These are phyloP conservation scores for Acanthurus leucopareius DNA, from an alignment of 2,797 vertebrate genomes.

Conservation along the genomic window DNA sequence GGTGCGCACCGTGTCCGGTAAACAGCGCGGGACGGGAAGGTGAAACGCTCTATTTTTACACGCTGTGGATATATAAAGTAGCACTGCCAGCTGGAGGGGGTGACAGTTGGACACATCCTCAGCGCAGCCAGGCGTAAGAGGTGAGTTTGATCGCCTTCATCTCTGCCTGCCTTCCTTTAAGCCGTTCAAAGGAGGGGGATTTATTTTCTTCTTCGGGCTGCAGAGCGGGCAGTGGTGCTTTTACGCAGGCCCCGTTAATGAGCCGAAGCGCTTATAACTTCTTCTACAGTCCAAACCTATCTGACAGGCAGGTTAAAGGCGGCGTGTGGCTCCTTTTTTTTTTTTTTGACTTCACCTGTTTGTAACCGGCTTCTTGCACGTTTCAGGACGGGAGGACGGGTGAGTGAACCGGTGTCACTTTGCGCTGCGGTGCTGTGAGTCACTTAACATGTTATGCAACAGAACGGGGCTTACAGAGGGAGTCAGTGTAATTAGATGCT, in stretches of 20 bases:
- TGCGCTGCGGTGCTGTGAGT: constrained; percentile 36
- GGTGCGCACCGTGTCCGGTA: constrained; percentile 52
- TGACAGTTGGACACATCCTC: constrained; percentile 65
- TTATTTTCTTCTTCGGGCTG: constrained; percentile 26
- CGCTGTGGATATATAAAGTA: constrained; percentile 68
- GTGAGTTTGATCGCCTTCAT: constrained; percentile 72
- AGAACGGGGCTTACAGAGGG: constrained; percentile 15
- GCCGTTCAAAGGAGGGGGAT: constrained; percentile 44
- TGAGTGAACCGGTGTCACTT: constrained; percentile 61
- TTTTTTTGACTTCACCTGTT: background rate
- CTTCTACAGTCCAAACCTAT: background rate
- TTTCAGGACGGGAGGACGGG: constrained; percentile 48
- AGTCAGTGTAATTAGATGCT: constrained; percentile 50
- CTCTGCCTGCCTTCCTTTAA: constrained; percentile 47
- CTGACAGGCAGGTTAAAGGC: constrained; percentile 16
- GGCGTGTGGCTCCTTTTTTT: background rate
- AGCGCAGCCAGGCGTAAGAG: constrained; percentile 59
- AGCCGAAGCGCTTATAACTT: constrained; percentile 25
- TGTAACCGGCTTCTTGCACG: constrained; percentile 39
- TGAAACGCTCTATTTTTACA: constrained; percentile 69
- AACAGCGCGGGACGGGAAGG: constrained; percentile 47
- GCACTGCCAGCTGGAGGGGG: constrained; percentile 47
- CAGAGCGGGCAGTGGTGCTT: constrained; percentile 6
- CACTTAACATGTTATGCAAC: constrained; percentile 54
- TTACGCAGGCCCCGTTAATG: constrained; percentile 19